Base-by-base conservation (phyloP, 2,113 vertebrate genomes). In the Ahaetulla prasina region DNA sequence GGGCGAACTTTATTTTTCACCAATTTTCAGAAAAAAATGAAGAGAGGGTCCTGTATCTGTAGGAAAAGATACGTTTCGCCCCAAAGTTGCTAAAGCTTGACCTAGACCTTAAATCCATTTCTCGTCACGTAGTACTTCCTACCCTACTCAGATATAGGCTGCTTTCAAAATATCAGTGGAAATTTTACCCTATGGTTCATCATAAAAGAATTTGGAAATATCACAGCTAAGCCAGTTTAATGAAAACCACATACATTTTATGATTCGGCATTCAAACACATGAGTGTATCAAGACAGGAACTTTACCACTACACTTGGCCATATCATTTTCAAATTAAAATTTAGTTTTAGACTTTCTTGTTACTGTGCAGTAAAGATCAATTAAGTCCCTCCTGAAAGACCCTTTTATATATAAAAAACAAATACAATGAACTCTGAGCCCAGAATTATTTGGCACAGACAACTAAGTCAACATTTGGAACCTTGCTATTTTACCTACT, bases 381-480 rank as follows among this genome's bases (percentile, higher is more conserved):
- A 85, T 93, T 92, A 91, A 92, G 90, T 94, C 95, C 89, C 94
- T 92, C 94, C 88, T 95, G 91, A 97, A 95, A 0, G 96, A 96
- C 91, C 88, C 92, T 96, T 95, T 96, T 96, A 95, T 94, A 52
- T 96, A 86, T n/a, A 95, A 95, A 89, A 89, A 88, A 90, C 39
- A 95, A 94, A 96, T 80, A 91, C 91, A 95, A 95, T 95, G 94
- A 97, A 97, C 55, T 5, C 92, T 97, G 96, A 97, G 96, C 93
- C 96, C 94, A 96, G 95, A 97, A 96, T 94, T 97, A 97, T 97
- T 97, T 98, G 97, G 97, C 96, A 95, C 91, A 54, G 93, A 85
- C 87, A 95, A 93, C 89, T 97, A 91, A 11, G 95, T 95, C 97
- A 98, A 98, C 97, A 97, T 98, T 98, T 97, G 96, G 94, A 96